Evolutionary conservation across 1,140 invertebrate species (phyloP).

Genomic region (Cheumatopsyche charites): DNA sequence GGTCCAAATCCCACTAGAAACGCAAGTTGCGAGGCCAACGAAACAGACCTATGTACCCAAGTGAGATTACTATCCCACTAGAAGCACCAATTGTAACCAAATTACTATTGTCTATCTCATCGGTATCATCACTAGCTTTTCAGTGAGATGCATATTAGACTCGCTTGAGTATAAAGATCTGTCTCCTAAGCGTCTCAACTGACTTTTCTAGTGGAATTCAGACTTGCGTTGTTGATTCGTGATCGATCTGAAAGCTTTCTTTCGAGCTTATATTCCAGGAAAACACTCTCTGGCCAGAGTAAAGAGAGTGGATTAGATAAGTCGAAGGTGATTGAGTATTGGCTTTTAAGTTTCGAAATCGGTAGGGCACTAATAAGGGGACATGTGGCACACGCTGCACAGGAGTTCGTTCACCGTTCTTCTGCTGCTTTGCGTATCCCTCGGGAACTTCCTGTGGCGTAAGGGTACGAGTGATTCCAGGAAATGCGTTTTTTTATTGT

Average conservation of each 20-base stretch:
- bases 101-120: too few relatives aligned
- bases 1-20: neutral
- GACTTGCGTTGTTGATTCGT: neutral
- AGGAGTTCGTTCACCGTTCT: constrained; percentile 29
- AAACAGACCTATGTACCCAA: too few relatives aligned
- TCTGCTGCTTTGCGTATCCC: constrained; percentile 14
- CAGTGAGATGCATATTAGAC: too few relatives aligned
- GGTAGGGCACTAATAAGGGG: constrained; percentile 28
- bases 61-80: too few relatives aligned
- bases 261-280: too few relatives aligned
- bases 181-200: too few relatives aligned
- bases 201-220: too few relatives aligned
- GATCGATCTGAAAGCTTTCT: neutral
- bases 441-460: constrained; percentile 21
- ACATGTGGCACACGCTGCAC: constrained; percentile 29
- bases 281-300: too few relatives aligned
- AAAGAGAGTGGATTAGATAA: constrained; percentile 35
- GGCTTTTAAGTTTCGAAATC: constrained; percentile 24
- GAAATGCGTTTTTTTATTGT: neutral
- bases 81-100: too few relatives aligned
- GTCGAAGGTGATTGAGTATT: constrained; percentile 28
- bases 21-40: neutral
- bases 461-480: neutral
- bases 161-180: too few relatives aligned
- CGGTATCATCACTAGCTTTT: too few relatives aligned